Conservation (phyloP, 2,797 vertebrate genomes). For the Spatula clypeata region DNA sequence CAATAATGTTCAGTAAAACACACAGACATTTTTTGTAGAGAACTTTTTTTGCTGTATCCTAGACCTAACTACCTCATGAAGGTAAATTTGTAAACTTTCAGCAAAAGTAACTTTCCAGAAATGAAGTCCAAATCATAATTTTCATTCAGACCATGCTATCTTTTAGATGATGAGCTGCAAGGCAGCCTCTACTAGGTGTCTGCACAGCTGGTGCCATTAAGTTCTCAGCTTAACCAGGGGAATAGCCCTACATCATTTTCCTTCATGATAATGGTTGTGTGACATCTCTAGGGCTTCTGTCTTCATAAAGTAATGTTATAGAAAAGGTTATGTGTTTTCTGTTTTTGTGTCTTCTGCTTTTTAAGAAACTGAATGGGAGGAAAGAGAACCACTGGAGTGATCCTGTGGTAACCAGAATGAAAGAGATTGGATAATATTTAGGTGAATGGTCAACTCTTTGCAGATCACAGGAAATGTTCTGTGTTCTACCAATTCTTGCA, state of each 20-base stretch:
- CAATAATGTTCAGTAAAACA: background rate
- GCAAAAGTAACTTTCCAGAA: background rate
- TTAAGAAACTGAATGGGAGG: background rate
- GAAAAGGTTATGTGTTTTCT: background rate
- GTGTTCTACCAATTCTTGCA: background rate
- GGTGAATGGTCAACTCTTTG: background rate
- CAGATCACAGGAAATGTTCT: background rate
- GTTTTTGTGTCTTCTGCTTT: background rate
- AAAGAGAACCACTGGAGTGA: background rate
- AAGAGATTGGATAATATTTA: background rate
- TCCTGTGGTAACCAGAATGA: background rate
- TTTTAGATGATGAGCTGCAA: background rate
- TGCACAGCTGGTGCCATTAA: accelerated
- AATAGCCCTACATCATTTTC: background rate
- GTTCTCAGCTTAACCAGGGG: background rate
- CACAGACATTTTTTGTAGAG: background rate
- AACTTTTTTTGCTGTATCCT: background rate
- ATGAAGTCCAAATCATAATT: background rate
- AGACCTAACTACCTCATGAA: background rate
- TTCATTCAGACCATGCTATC: background rate
- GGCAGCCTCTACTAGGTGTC: background rate
- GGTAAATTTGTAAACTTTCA: background rate
- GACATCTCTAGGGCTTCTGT: accelerated
- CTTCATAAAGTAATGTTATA: background rate
- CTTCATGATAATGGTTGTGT: background rate